Percentiles rank a stretch among this genome's conserved stretches.
Evolutionary conservation across 2,888 invertebrate species (phyloP).

Genomic region (Anoncus sp.): DNA sequence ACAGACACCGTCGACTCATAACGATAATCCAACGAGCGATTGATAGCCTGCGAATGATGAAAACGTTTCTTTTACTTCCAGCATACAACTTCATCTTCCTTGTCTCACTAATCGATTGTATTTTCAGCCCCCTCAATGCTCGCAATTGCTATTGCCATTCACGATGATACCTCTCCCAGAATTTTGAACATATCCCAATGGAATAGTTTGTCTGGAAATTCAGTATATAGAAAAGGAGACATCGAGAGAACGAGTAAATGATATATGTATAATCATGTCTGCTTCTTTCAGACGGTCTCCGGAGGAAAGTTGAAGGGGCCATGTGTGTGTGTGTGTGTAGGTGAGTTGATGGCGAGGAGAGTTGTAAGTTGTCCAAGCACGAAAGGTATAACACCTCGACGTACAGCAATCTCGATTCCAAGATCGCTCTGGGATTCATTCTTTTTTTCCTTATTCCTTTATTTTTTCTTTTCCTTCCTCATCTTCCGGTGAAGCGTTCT

Average conservation of each 20-base stretch:
- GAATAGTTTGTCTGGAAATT: conserved; percentile 32
- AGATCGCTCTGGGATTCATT: conserved; percentile 38
- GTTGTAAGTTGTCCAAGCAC: conserved; percentile 31
- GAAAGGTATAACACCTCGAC: conserved; percentile 53
- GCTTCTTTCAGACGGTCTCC: conserved; percentile 49
- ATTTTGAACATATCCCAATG: conserved; percentile 40
- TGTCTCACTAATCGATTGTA: no score
- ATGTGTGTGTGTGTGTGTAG: no score
- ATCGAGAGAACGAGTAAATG: conserved; percentile 21
- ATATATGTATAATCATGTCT: conserved; percentile 47
- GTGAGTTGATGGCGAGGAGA: conserved; percentile 21
- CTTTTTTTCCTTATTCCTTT: conserved; percentile 4
- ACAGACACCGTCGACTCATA: no score
- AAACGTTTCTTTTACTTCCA: no score
- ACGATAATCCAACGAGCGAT: no score
- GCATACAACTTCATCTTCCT: no score
- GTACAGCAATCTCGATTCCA: conserved; percentile 53
- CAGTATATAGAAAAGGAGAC: conserved; percentile 3
- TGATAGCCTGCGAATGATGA: no score
- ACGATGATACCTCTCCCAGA: conserved; percentile 37
- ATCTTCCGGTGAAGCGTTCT: conserved; percentile 49
- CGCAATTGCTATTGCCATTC: conserved; percentile 38
- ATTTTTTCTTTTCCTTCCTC: conserved; percentile 41
- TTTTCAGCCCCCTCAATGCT: no score
- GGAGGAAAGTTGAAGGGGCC: conserved; percentile 41